Base-by-base conservation (phyloP, 2,113 vertebrate species). In the Aphyosemion australe region DNA sequence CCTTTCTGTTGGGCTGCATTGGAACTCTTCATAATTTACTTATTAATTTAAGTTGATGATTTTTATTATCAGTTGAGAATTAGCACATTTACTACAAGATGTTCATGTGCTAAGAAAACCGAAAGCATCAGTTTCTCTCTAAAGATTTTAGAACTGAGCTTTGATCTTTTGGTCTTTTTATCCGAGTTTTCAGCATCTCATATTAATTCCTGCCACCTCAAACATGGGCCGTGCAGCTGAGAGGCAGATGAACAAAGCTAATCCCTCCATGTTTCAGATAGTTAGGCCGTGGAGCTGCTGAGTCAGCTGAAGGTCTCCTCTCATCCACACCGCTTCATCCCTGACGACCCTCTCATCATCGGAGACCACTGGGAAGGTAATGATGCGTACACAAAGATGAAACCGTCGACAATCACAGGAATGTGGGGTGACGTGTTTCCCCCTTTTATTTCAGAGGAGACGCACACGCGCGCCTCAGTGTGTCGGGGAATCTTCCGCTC, bases 401-500 rank as follows among this genome's bases (percentile, higher is more conserved):
- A n/a, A 47, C 45, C 31, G 0, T 32, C 58, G 31, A 5, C 18
- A 62, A 54, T 52, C 50, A 32, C 49, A 20, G 9, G 3, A 42
- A 42, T 19, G 12, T 57, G 71, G 58, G 32, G 4, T 61, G 41
- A 39, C 8, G 8, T 12, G 14, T 4, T 8, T 31, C 7, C 26
- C 19, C 26, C 19, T 11, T 16, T 26, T 41, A 12, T 53, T 52
- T 32, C 12, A 43, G 18, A 66, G 49, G n/a, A 61, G 66, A 57
- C 43, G 10, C 48, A 37, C 34, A 12, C 47, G 1, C 41, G 26
- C 6, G 4, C 19, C 41, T 56, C 18, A 26, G 8, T 48, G 50
- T 64, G 57, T n/a, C 47, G 39, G 60, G 51, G 53, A 74, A 65
- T 69, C 43, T 71, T 68, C 43, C 4, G 0, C 42, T 49, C 67